phyloP scores from a whole-genome alignment of 2,797 vertebrate genomes.

The Sebastes reedi region DNA sequence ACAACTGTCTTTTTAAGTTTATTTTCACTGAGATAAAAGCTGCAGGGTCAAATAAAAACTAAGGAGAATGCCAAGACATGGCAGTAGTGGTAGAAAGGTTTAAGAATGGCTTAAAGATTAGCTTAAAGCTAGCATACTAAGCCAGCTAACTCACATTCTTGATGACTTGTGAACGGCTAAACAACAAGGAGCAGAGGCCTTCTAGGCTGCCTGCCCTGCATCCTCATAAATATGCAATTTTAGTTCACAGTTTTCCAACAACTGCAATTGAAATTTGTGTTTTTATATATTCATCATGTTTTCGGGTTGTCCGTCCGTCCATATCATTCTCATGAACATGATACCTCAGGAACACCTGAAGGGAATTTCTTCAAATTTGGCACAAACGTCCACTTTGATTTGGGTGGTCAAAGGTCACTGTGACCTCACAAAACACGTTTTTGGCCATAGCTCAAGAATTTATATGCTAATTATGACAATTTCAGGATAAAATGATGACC shows the following conservation, averaged over 20 bases:
- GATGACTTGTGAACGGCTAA: not conserved
- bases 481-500: not conserved
- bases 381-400: too few relatives aligned
- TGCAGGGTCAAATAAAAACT: not conserved
- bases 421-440: not conserved
- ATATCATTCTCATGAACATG: rapidly evolving
- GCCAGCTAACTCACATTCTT: not conserved
- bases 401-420: not conserved
- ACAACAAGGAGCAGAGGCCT: not conserved
- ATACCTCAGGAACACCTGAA: not conserved
- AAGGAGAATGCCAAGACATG: not conserved
- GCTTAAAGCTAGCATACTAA: not conserved
- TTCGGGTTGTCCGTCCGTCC: too few relatives aligned
- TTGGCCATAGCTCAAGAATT: not conserved
- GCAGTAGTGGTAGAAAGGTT: not conserved
- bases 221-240: not conserved
- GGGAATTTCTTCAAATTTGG: not conserved
- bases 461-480: not conserved
- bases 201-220: not conserved
- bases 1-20: not conserved
- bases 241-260: not conserved
- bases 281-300: not conserved
- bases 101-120: not conserved
- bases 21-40: not conserved
- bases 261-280: not conserved